Evolutionary conservation across 2,888 invertebrate genomes (phyloP).

Genomic region (Drosophila paranaensis): DNA sequence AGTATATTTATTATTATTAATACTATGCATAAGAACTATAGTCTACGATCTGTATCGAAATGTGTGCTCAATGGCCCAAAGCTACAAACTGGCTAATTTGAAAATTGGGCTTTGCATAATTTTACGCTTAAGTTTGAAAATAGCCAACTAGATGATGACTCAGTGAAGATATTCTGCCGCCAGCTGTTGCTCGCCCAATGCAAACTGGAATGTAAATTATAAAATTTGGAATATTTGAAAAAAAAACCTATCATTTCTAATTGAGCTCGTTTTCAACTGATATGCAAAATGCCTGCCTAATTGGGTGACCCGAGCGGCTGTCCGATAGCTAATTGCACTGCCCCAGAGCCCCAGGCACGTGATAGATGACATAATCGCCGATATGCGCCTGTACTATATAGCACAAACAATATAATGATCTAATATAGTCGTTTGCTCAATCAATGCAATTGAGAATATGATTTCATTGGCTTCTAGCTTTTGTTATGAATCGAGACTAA

Average conservation of each 20-base stretch:
- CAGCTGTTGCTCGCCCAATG: conserved; percentile 12
- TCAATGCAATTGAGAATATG: conserved; percentile 74
- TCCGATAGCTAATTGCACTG: conserved; percentile 26
- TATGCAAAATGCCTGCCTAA: conserved; percentile 66
- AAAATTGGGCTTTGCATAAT: conserved; percentile 1
- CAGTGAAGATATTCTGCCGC: neutral
- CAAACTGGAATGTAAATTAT: conserved; percentile 10
- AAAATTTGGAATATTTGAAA: conserved; percentile 16
- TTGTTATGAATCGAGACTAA: conserved; percentile 36
- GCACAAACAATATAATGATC: conserved; percentile 48
- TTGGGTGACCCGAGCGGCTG: conserved; percentile 33
- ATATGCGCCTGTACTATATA: conserved; percentile 7
- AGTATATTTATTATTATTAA: neutral
- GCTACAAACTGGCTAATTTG: neutral
- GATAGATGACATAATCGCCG: conserved; percentile 60
- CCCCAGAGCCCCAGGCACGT: conserved; percentile 12
- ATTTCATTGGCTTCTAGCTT: conserved; percentile 60
- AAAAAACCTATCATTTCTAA: conserved; percentile 39
- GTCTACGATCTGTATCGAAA: neutral
- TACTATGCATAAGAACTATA: neutral
- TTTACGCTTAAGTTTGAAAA: neutral
- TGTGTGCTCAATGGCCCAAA: neutral
- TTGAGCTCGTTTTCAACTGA: conserved; percentile 71
- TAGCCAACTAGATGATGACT: conserved; percentile 17
- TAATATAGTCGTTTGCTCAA: conserved; percentile 61